Evolutionary conservation across 2,113 vertebrate species (phyloP).

Genomic region (Enhydra lutris): DNA sequence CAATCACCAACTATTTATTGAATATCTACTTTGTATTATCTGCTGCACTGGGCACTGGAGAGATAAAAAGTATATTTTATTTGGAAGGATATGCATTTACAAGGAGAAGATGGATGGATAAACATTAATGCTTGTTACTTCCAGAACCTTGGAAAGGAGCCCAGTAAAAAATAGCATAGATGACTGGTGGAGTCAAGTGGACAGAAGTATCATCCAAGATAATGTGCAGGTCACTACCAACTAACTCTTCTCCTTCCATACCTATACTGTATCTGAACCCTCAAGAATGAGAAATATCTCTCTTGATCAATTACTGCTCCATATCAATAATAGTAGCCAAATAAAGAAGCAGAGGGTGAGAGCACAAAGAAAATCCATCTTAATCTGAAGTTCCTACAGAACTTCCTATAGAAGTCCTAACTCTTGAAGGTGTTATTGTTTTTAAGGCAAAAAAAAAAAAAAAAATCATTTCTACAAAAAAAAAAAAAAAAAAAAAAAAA

Average conservation of each 20-base stretch:
- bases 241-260: background rate
- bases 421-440: background rate
- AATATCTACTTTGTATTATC: background rate
- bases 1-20: background rate
- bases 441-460: background rate
- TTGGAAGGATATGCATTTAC: background rate
- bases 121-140: background rate
- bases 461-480: background rate
- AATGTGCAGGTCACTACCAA: background rate
- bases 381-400: background rate
- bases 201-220: background rate
- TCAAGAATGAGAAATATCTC: background rate
- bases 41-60: background rate
- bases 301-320: background rate
- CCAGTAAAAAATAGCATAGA: background rate
- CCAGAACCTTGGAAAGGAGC: background rate
- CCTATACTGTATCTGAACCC: background rate
- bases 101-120: background rate
- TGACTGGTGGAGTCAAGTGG: background rate
- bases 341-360: background rate
- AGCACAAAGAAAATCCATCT: background rate
- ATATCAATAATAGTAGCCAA: background rate
- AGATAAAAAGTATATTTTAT: background rate
- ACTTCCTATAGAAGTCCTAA: background rate
- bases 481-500: background rate